Percentiles rank a stretch among this genome's conserved stretches.
phyloP scores from a whole-genome alignment of 1,140 invertebrate genomes.

The Drosophila aff. region DNA sequence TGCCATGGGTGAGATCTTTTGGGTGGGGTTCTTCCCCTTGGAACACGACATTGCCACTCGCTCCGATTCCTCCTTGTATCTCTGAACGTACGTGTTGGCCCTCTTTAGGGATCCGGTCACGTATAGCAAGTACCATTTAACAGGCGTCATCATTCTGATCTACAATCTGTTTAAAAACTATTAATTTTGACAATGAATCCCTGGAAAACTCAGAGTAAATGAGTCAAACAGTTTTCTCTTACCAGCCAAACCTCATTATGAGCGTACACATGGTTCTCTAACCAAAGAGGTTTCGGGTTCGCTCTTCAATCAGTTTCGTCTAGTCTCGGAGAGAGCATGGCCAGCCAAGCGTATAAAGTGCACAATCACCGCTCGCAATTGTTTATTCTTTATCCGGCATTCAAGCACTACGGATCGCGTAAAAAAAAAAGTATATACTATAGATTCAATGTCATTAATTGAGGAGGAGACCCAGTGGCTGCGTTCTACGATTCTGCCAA shows the following conservation, averaged over 20 bases:
- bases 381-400: constrained; percentile 27
- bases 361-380: background rate
- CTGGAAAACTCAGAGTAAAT: background rate
- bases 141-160: constrained; percentile 1
- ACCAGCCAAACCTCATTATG: background rate
- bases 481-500: constrained; percentile 34
- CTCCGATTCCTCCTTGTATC: constrained; percentile 6
- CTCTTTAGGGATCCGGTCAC: constrained; percentile 13
- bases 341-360: constrained; percentile 6
- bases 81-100: constrained; percentile 14
- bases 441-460: constrained; percentile 36
- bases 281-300: background rate
- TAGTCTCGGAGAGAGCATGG: constrained; percentile 7
- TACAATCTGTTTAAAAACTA: constrained; percentile 1
- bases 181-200: constrained; percentile 24
- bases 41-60: background rate
- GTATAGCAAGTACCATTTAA: constrained; percentile 22
- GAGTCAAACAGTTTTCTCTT: background rate
- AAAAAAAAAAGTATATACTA: background rate
- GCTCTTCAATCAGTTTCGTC: background rate
- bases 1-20: too few relatives aligned
- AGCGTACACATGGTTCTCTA: too few relatives aligned
- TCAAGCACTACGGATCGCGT: constrained; percentile 7
- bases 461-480: constrained; percentile 62
- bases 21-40: too few relatives aligned